These are phyloP conservation scores for Collichthys lucidus DNA, from an alignment of 2,113 vertebrate species.

Conservation along the genomic window DNA sequence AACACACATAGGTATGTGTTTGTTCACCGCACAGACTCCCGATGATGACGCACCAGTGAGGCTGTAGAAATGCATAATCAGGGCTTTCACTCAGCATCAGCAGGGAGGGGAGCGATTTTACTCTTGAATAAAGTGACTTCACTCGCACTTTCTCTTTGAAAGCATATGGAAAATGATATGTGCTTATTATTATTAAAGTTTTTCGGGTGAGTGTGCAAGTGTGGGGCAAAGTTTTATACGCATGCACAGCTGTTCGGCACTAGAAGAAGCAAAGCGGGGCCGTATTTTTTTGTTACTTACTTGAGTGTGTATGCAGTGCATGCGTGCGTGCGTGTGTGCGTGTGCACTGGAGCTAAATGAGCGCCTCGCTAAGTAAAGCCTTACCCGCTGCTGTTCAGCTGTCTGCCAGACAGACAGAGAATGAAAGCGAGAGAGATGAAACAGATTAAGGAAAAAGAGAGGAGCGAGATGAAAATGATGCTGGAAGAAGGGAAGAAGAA, in stretches of 20 bases:
- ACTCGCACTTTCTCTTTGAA: not conserved
- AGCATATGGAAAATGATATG: slow-evolving; percentile 37
- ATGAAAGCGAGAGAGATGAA: slow-evolving; percentile 25
- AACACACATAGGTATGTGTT: slow-evolving; percentile 9
- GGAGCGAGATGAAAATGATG: slow-evolving; percentile 9
- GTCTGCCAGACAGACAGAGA: slow-evolving; percentile 9
- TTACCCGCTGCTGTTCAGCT: slow-evolving; percentile 25
- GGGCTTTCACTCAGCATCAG: slow-evolving; percentile 37
- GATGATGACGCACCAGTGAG: not conserved
- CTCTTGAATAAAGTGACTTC: slow-evolving; percentile 21
- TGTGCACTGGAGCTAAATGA: slow-evolving; percentile 25
- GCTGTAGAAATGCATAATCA: slow-evolving; percentile 42
- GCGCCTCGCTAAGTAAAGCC: slow-evolving; percentile 34
- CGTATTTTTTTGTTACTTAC: slow-evolving; percentile 15
- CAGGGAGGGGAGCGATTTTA: not conserved
- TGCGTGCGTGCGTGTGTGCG: too few relatives aligned
- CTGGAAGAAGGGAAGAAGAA: slow-evolving; percentile 4
- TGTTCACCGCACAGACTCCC: not conserved
- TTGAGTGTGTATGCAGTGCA: not conserved
- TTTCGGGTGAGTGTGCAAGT: slow-evolving; percentile 30
- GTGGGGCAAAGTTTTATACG: slow-evolving; percentile 37
- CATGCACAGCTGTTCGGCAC: slow-evolving; percentile 43
- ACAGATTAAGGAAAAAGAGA: slow-evolving; percentile 8
- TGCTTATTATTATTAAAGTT: slow-evolving; percentile 48
- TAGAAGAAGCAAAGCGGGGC: slow-evolving; percentile 10